Conservation (phyloP, 2,888 invertebrate species). For the Allygus modestus region DNA sequence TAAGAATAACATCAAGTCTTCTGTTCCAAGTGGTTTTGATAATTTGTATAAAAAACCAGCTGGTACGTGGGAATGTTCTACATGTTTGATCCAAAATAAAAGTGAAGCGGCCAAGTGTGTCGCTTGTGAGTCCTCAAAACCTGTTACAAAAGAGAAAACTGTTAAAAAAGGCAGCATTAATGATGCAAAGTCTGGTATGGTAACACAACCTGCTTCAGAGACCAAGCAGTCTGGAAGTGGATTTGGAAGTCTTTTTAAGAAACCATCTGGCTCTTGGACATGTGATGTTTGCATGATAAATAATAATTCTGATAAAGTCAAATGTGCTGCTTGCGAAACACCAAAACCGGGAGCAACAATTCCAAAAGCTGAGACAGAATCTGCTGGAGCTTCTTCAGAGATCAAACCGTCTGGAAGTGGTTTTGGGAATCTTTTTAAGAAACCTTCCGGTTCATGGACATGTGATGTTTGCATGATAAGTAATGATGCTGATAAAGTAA, state of each 20-base stretch:
- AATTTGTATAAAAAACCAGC: slow-evolving; percentile 63
- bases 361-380: not conserved
- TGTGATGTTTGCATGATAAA: slow-evolving; percentile 80
- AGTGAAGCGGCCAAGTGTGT: slow-evolving; percentile 75
- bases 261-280: slow-evolving; percentile 78
- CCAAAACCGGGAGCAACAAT: slow-evolving; percentile 75
- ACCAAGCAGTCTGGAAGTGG: slow-evolving; percentile 66
- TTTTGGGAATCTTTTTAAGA: slow-evolving; percentile 74
- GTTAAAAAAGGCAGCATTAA: slow-evolving; percentile 61
- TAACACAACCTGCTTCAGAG: slow-evolving; percentile 63
- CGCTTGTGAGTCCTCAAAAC: slow-evolving; percentile 77
- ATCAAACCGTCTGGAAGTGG: slow-evolving; percentile 65
- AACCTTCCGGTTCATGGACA: slow-evolving; percentile 78
- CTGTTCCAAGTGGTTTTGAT: slow-evolving; percentile 59
- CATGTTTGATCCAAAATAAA: slow-evolving; percentile 79
- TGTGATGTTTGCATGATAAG: slow-evolving; percentile 80
- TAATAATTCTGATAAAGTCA: slow-evolving; percentile 75
- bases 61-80: slow-evolving; percentile 78
- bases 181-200: slow-evolving; percentile 50
- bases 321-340: slow-evolving; percentile 80
- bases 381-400: slow-evolving; percentile 47
- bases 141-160: slow-evolving; percentile 68
- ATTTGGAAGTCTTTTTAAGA: slow-evolving; percentile 74
- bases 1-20: slow-evolving; percentile 25
- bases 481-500: slow-evolving; percentile 75